Conservation (phyloP, 2,113 vertebrate species). For the Pterocles orientalis region DNA sequence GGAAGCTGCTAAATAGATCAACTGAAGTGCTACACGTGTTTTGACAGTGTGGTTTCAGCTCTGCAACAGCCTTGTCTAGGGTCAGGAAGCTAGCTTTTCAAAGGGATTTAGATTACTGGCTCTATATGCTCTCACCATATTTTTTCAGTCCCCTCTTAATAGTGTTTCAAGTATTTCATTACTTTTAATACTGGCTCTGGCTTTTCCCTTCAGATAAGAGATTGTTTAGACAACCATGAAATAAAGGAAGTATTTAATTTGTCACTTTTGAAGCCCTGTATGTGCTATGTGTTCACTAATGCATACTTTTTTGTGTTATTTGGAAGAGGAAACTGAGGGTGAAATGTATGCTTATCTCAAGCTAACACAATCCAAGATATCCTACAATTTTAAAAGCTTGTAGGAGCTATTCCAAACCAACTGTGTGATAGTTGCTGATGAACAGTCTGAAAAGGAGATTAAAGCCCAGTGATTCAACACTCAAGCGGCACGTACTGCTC, state of each 20-base stretch:
- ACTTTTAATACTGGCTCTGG: not conserved
- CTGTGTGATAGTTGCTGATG: not conserved
- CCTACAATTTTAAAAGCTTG: not conserved
- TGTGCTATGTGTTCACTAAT: constrained; percentile 3
- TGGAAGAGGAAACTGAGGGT: constrained; percentile 5
- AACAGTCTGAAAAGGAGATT: not conserved
- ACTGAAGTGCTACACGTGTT: not conserved
- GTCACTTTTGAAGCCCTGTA: not conserved
- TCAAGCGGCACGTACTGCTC: accelerated
- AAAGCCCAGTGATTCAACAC: not conserved
- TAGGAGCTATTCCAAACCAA: constrained; percentile 9
- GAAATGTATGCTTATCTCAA: constrained; percentile 33
- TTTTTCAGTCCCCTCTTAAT: constrained; percentile 25
- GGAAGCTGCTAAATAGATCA: constrained; percentile 14
- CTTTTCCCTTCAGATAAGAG: constrained; percentile 44
- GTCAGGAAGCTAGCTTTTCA: constrained; percentile 32
- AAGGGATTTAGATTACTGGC: constrained; percentile 9
- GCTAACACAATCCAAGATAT: constrained; percentile 34
- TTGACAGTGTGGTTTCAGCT: constrained; percentile 2
- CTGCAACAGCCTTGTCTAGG: not conserved
- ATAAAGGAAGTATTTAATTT: constrained; percentile 64
- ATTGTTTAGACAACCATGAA: constrained; percentile 45
- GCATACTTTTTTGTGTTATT: not conserved
- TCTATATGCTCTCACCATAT: not conserved
- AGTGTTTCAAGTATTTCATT: constrained; percentile 27